A percentile compares a stretch with the other conserved stretches of the same genome.
Evolutionary conservation across 2,113 vertebrate genomes (phyloP).

Genomic region (Gulo gulo): DNA sequence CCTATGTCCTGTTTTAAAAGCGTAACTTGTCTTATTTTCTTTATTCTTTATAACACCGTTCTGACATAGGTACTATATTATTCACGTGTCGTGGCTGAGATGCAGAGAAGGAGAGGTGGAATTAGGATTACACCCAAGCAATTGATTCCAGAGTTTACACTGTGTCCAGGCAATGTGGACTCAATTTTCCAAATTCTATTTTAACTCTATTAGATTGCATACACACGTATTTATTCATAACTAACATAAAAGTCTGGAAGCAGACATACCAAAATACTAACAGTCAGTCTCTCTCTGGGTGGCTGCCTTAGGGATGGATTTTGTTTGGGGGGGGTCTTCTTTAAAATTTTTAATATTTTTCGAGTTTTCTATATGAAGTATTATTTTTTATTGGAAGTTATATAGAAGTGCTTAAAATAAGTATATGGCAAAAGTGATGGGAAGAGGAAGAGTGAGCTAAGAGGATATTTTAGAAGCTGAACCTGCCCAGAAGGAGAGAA

Average conservation of each 20-base stretch:
- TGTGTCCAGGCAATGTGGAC: neutral
- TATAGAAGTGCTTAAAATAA: neutral
- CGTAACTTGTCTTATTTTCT: neutral
- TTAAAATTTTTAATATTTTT: slow-evolving; percentile 4
- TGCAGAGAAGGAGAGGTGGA: neutral
- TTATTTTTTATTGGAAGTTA: neutral
- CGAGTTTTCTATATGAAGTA: slow-evolving; percentile 6
- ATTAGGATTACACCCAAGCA: neutral
- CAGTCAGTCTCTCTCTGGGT: neutral
- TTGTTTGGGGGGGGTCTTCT: neutral
- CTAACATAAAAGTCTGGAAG: slow-evolving; percentile 1
- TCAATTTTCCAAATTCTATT: slow-evolving; percentile 1
- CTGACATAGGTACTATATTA: neutral
- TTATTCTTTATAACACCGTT: neutral
- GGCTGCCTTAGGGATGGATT: neutral
- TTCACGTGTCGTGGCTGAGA: neutral
- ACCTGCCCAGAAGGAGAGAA: neutral
- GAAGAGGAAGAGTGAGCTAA: neutral
- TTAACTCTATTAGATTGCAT: neutral
- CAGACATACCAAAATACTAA: neutral
- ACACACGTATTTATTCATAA: neutral
- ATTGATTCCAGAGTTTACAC: neutral
- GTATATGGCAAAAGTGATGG: neutral
- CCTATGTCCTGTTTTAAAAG: neutral
- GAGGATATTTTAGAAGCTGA: neutral